Conservation (phyloP, 1,140 invertebrate genomes). For the Zaprionus africanus region DNA sequence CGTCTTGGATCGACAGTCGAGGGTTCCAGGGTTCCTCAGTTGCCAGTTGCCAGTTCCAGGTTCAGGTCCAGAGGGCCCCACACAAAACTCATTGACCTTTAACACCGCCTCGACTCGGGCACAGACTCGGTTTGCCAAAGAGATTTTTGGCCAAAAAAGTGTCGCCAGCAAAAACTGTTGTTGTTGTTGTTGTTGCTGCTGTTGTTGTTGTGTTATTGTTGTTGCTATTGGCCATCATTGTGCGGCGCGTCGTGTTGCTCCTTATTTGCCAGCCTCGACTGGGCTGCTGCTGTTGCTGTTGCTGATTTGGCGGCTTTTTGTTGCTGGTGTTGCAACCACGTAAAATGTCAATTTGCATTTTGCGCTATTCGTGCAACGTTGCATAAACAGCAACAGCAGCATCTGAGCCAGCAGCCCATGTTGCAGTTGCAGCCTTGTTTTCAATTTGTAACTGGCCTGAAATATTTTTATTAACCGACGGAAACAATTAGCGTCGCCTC, state of each 20-base stretch:
- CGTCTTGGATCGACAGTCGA: constrained; percentile 43
- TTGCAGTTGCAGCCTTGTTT: constrained; percentile 59
- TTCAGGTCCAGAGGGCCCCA: constrained; percentile 68
- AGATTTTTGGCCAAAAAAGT: constrained; percentile 59
- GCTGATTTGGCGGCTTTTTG: constrained; percentile 55
- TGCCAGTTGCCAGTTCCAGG: constrained; percentile 47
- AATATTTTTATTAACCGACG: constrained; percentile 83
- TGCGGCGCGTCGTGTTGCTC: constrained; percentile 68
- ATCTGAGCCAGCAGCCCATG: constrained; percentile 13
- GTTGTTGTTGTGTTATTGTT: constrained; percentile 25
- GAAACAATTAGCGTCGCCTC: constrained; percentile 79
- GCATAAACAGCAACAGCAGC: constrained; percentile 66
- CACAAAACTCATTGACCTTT: constrained; percentile 76
- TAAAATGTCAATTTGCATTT: constrained; percentile 83
- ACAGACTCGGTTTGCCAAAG: constrained; percentile 18
- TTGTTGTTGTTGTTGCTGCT: not conserved
- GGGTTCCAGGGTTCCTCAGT: constrained; percentile 39
- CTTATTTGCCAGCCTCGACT: constrained; percentile 71
- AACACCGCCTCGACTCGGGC: constrained; percentile 42
- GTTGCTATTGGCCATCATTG: constrained; percentile 45
- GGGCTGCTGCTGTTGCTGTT: constrained; percentile 25
- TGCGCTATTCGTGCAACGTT: constrained; percentile 64
- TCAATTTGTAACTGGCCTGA: constrained; percentile 79
- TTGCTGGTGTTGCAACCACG: constrained; percentile 75
- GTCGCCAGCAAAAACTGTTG: constrained; percentile 61